Conservation (phyloP, 2,797 vertebrate species). For the Coccyzus lansbergi region DNA sequence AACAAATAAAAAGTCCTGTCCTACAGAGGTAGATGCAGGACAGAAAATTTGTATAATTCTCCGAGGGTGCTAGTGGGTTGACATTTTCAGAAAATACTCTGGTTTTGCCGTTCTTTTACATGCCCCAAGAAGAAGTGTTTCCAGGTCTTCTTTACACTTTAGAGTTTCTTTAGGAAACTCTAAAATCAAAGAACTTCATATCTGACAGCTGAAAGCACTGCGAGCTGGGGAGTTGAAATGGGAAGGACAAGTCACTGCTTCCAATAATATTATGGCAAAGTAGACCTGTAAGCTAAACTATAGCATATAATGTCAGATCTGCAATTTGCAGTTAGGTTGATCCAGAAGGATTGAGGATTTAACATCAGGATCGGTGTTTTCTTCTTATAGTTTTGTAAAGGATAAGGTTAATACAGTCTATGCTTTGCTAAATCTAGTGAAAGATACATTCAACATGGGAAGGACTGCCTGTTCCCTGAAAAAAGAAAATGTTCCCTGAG, state of each 20-base stretch:
- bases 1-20: fast-evolving
- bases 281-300: not conserved
- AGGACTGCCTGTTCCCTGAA: not conserved
- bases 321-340: not conserved
- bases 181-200: not conserved
- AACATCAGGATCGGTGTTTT: not conserved
- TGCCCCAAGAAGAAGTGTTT: not conserved
- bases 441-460: not conserved
- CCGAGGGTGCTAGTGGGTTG: not conserved
- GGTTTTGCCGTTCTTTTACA: not conserved
- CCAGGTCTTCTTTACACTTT: no score
- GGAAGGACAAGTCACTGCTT: not conserved
- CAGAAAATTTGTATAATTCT: not conserved
- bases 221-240: not conserved
- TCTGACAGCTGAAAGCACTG: not conserved
- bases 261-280: not conserved
- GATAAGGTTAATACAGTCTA: not conserved
- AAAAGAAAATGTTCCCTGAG: no score
- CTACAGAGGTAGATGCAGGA: not conserved
- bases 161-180: not conserved
- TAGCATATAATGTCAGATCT: not conserved
- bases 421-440: not conserved
- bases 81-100: not conserved
- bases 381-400: not conserved
- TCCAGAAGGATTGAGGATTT: not conserved